Conservation (phyloP, 2,888 invertebrate genomes). For the Phlogophora meticulosa region DNA sequence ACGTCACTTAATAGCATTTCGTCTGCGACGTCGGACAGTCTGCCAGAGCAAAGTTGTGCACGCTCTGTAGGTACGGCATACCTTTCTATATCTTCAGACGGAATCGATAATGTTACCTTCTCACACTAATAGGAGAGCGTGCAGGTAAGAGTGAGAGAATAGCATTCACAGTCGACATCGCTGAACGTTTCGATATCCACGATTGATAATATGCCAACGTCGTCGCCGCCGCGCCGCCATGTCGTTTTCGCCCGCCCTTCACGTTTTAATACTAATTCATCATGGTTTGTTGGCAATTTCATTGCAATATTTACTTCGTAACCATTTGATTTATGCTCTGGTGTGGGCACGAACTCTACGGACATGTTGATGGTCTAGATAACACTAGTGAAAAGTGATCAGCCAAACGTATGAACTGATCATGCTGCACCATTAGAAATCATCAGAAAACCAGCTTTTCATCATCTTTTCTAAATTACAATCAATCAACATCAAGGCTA, state of each 20-base stretch:
- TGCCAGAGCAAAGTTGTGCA: conserved; percentile 70
- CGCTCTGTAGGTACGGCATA: conserved; percentile 34
- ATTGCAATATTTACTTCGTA: background rate
- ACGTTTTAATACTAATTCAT: conserved; percentile 14
- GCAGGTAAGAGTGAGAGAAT: conserved; percentile 43
- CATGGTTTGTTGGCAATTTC: conserved; percentile 2
- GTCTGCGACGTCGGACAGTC: conserved; percentile 84
- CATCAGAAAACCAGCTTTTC: too few species aligned
- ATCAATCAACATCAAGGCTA: too few species aligned
- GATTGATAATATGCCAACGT: conserved; percentile 33
- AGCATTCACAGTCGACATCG: conserved; percentile 14
- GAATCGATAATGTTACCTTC: conserved; percentile 52
- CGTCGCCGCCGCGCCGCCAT: background rate
- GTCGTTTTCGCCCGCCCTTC: conserved; percentile 12
- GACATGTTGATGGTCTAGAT: too few species aligned
- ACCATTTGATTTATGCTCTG: background rate
- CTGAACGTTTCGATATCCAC: conserved; percentile 19
- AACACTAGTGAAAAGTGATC: too few species aligned
- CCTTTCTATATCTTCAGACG: conserved; percentile 41
- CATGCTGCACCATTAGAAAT: too few species aligned
- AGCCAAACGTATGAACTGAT: too few species aligned
- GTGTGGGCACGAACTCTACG: background rate
- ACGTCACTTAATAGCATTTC: conserved; percentile 84
- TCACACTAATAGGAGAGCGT: conserved; percentile 23
- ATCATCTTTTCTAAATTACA: too few species aligned